A percentile compares a stretch with the other conserved stretches of the same genome.
Evolutionary conservation across 2,888 invertebrate genomes (phyloP).

Genomic region (Sesia bembeciformis): DNA sequence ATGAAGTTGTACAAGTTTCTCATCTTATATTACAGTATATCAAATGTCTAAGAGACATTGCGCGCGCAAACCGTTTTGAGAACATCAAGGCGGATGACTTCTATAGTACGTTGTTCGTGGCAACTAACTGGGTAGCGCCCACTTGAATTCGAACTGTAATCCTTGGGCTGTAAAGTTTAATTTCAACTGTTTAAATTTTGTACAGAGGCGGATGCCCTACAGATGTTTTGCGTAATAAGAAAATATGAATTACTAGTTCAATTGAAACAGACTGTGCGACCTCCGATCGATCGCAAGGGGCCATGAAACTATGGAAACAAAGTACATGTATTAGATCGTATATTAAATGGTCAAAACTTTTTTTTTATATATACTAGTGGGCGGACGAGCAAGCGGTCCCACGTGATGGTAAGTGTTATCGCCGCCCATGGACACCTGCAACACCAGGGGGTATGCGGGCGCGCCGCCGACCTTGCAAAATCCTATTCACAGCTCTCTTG

Average conservation of each 20-base stretch:
- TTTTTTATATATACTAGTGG: too few species aligned
- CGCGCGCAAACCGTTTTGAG: conserved; percentile 17
- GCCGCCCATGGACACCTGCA: too few species aligned
- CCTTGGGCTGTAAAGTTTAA: neutral
- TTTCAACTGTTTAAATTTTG: conserved; percentile 3
- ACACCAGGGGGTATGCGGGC: too few species aligned
- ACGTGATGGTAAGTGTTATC: too few species aligned
- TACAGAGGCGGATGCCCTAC: conserved; percentile 21
- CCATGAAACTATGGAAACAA: too few species aligned
- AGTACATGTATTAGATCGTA: too few species aligned
- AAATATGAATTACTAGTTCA: conserved; percentile 45
- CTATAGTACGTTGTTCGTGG: neutral
- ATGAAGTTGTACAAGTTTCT: conserved; percentile 14
- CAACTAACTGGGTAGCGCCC: neutral
- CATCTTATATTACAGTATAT: conserved; percentile 26
- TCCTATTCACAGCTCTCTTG: too few species aligned
- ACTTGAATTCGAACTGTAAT: neutral
- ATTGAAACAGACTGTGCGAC: conserved; percentile 14
- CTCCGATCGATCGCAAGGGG: too few species aligned
- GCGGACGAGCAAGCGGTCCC: too few species aligned
- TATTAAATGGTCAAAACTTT: too few species aligned
- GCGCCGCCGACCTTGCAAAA: too few species aligned
- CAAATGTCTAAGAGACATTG: conserved; percentile 20
- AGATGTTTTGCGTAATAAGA: conserved; percentile 44
- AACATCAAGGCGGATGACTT: conserved; percentile 1